Evolutionary conservation across 2,797 vertebrate genomes (phyloP).

Genomic region (Antrozous pallidus): DNA sequence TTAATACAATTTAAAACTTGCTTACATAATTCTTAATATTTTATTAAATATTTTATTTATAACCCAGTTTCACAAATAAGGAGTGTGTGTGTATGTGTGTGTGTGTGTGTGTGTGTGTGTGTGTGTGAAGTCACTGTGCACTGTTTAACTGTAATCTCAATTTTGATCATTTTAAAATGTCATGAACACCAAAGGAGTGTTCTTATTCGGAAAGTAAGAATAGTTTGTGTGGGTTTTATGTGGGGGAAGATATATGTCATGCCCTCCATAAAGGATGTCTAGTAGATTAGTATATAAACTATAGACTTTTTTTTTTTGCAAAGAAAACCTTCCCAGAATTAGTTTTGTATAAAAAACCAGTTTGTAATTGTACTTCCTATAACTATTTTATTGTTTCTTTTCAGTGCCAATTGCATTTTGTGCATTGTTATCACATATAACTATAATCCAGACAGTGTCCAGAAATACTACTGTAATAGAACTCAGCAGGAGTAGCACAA

Average conservation of each 20-base stretch:
- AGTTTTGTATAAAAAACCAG: slow-evolving; percentile 42
- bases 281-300: background rate
- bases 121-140: background rate
- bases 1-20: background rate
- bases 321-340: slow-evolving; percentile 50
- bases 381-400: background rate
- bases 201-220: slow-evolving; percentile 58
- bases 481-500: slow-evolving; percentile 37
- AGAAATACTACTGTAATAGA: slow-evolving; percentile 30
- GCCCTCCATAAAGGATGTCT: slow-evolving; percentile 57
- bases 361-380: slow-evolving; percentile 56
- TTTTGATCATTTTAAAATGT: slow-evolving; percentile 60
- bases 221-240: slow-evolving; percentile 53
- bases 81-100: background rate
- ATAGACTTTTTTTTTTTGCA: background rate
- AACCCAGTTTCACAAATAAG: background rate
- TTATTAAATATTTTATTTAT: background rate
- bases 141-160: background rate
- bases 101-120: background rate
- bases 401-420: slow-evolving; percentile 51
- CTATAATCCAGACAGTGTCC: slow-evolving; percentile 32
- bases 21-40: background rate
- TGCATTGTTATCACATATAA: slow-evolving; percentile 28
- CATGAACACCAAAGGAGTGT: slow-evolving; percentile 16
- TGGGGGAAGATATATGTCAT: slow-evolving; percentile 25